Conservation (phyloP, 2,888 invertebrate genomes). For the Anoplius nigerrimus region DNA sequence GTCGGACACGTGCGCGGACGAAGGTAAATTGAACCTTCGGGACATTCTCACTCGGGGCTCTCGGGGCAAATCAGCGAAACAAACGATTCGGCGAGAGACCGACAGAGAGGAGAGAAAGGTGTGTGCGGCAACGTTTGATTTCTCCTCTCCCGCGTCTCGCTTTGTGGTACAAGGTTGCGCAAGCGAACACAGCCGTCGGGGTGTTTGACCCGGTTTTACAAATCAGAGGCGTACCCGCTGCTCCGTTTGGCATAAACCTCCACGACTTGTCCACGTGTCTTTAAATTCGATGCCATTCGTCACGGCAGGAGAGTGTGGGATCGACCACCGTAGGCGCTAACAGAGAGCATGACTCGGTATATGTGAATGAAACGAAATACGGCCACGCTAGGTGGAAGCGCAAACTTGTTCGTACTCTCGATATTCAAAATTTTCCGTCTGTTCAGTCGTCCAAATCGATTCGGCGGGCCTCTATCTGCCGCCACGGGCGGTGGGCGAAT, state of each 20-base stretch:
- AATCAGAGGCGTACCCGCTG: slow-evolving; percentile 21
- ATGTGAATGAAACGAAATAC: too few relatives aligned
- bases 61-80: slow-evolving; percentile 28
- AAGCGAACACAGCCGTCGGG: slow-evolving; percentile 46
- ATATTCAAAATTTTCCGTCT: too few relatives aligned
- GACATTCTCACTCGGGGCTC: not conserved
- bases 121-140: slow-evolving; percentile 40
- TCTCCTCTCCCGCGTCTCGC: slow-evolving; percentile 43
- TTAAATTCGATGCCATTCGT: not conserved
- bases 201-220: slow-evolving; percentile 62
- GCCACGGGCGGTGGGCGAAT: too few relatives aligned
- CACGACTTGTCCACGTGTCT: not conserved
- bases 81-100: not conserved
- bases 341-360: too few relatives aligned
- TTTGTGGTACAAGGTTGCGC: slow-evolving; percentile 67
- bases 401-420: too few relatives aligned
- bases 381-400: too few relatives aligned
- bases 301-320: too few relatives aligned
- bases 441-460: too few relatives aligned
- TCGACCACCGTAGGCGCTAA: too few relatives aligned
- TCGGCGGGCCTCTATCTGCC: too few relatives aligned
- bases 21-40: too few relatives aligned
- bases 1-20: too few relatives aligned
- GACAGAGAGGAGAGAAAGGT: slow-evolving; percentile 58
- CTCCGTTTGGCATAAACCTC: not conserved